Percentiles rank a stretch among this genome's conserved stretches.
phyloP scores from a whole-genome alignment of 2,797 vertebrate genomes.

The Odontamblyopus lacepedii region DNA sequence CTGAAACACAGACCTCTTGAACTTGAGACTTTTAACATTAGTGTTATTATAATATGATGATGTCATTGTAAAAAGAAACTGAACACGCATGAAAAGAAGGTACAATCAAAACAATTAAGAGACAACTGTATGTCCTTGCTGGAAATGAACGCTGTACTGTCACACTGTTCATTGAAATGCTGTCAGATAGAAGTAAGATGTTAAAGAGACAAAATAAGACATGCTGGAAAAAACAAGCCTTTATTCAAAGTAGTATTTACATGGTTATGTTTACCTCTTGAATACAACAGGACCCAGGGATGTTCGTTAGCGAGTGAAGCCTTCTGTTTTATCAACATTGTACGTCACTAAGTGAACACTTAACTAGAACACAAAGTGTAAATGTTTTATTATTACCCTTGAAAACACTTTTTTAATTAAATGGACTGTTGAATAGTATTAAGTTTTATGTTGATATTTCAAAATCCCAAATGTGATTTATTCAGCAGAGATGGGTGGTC shows the following conservation, averaged over 20 bases:
- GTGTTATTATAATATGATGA: slow-evolving; percentile 46
- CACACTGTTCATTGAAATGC: slow-evolving; percentile 74
- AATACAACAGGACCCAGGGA: slow-evolving; percentile 74
- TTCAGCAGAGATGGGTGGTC: slow-evolving; percentile 15
- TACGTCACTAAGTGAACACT: slow-evolving; percentile 79
- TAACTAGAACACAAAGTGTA: slow-evolving; percentile 81
- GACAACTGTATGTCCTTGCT: slow-evolving; percentile 48
- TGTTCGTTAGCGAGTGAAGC: slow-evolving; percentile 70
- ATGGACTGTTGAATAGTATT: slow-evolving; percentile 64
- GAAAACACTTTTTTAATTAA: slow-evolving; percentile 78
- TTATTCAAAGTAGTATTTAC: slow-evolving; percentile 71
- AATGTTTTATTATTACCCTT: slow-evolving; percentile 80
- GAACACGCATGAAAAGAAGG: slow-evolving; percentile 50
- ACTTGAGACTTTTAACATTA: slow-evolving; percentile 51
- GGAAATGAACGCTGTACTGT: slow-evolving; percentile 63
- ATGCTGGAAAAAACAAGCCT: slow-evolving; percentile 79
- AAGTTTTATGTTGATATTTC: slow-evolving; percentile 45
- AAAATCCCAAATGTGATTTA: slow-evolving; percentile 30
- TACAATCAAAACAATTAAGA: slow-evolving; percentile 52
- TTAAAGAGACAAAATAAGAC: slow-evolving; percentile 63
- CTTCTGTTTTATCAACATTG: slow-evolving; percentile 76
- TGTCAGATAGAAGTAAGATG: slow-evolving; percentile 62
- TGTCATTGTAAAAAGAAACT: slow-evolving; percentile 58
- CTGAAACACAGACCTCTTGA: slow-evolving; percentile 46
- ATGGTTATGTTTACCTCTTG: slow-evolving; percentile 80